phyloP scores from a whole-genome alignment of 2,888 invertebrate genomes.

The Trisateles emortualis region DNA sequence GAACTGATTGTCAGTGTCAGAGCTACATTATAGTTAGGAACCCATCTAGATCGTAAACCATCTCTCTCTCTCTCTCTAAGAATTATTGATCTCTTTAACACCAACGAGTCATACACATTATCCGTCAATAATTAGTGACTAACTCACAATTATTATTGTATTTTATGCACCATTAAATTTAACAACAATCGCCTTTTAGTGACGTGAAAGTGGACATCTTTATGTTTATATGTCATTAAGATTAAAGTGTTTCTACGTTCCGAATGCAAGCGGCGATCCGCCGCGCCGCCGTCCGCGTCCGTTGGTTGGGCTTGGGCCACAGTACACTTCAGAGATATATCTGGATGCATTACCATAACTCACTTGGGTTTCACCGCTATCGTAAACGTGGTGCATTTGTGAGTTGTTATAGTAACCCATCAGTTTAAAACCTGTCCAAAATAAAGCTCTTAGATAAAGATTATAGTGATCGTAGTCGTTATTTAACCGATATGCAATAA shows the following conservation, averaged over 20 bases:
- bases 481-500: conserved; percentile 9
- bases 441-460: conserved; percentile 28
- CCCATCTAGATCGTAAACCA: no score
- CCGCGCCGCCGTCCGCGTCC: conserved; percentile 25
- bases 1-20: no score
- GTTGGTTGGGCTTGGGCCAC: no score
- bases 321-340: conserved; percentile 44
- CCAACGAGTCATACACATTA: conserved; percentile 40
- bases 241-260: conserved; percentile 68
- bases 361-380: conserved; percentile 55
- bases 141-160: conserved; percentile 68
- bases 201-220: conserved; percentile 77
- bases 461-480: conserved; percentile 13
- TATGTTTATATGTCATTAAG: conserved; percentile 80
- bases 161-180: conserved; percentile 82
- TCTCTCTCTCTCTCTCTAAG: not conserved
- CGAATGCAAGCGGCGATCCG: conserved; percentile 43
- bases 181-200: conserved; percentile 83
- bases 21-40: no score
- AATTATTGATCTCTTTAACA: conserved; percentile 9
- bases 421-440: conserved; percentile 32
- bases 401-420: conserved; percentile 36
- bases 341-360: conserved; percentile 69
- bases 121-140: conserved; percentile 66
- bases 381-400: conserved; percentile 36